Base-by-base conservation (phyloP, 1,140 invertebrate species). In the Spodoptera litura region DNA sequence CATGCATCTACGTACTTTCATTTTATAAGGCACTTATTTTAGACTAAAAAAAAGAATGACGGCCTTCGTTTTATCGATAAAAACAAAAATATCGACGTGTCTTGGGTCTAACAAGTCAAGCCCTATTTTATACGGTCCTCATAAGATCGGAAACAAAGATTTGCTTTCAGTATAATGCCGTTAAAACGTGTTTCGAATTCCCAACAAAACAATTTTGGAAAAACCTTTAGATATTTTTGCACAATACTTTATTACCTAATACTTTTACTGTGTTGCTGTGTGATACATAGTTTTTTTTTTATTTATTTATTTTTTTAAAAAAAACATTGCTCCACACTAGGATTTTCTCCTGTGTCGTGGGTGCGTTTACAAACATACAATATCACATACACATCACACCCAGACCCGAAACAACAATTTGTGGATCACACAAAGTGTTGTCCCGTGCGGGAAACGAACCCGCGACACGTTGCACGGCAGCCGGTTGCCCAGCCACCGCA, bases 111-210 rank as follows among this genome's bases (percentile, higher is more conserved):
- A n/a, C 25, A 51, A 68, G 12, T 1, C 11, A 10, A 70, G 35
- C 66, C 15, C 44, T 51, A 52, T 68, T 71, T 38, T 66, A 71
- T 31, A 13, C 68, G 44, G 9, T 64, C 4, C 59, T 53, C 61
- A 64, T 76, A 76, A 31, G 49, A 71, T 74, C 44, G 59, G 58
- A 35, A 53, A 76, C 73, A 76, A 76, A 76, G 59, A 64, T 76
- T 76, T 76, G 61, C 59, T 76, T 76, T 76, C 31, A 61, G 61
- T 10, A 76, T 76, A 20, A 64, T 53, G 51, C 27, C 25, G 10
- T 53, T 4, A 52, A 25, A 13, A 25, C 25, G 51, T 53, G 58
- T 76, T 62, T 44, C 68, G 55, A 71, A 71, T 71, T 55, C 52
- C 4, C 68, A 55, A 31, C 51, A 71, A 55, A 55, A 35, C 8